Evolutionary conservation across 1,140 invertebrate genomes (phyloP), one percentile per base, ranked within the genome.

Genomic region (Gryon sp.): DNA sequence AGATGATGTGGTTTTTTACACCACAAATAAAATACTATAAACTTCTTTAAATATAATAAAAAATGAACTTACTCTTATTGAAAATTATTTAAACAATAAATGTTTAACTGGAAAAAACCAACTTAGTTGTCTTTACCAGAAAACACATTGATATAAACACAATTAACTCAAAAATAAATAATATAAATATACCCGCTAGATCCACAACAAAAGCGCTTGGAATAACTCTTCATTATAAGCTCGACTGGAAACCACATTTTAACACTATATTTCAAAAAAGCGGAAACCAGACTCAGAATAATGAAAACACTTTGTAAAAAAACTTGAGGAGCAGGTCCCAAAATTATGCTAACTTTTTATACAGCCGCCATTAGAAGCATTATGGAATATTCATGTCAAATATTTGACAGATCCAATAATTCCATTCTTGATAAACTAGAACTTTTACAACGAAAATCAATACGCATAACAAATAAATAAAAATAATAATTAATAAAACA

Each of bases 251-350:
- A 24, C 2, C 19, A 24, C 19, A 43, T 9, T 24, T 43, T 3
- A 43, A n/a, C 1, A 1, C 3, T 2, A n/a, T 11, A n/a, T 8
- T n/a, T 22, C 1, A 20, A 24, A 2, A 43, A 5, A 43, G 9
- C 40, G 2, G 24, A 20, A 11, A 0, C 11, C 0, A 43, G 57
- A 38, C 7, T 62, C 0, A 48, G 41, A 3, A 28, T 63, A 0
- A 63, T 52, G 34, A 41, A 41, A 18, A 2, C 5, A 7, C 1
- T 52, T 1, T 2, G 20, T 1, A 20, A 36, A 15, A 62, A 48
- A 11, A 28, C 43, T 0, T 62, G 45, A 45, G 57, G 43, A 2
- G 41, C 57, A 6, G 18, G 57, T 11, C 43, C 30, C 8, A 62
- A 48, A 11, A 45, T 11, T 0, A 11, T 59, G 28, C 9, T 43